Percentiles rank a stretch among this genome's conserved stretches.
Evolutionary conservation across 2,797 vertebrate genomes (phyloP).

Genomic region (Phrynocephalus vlangalii): DNA sequence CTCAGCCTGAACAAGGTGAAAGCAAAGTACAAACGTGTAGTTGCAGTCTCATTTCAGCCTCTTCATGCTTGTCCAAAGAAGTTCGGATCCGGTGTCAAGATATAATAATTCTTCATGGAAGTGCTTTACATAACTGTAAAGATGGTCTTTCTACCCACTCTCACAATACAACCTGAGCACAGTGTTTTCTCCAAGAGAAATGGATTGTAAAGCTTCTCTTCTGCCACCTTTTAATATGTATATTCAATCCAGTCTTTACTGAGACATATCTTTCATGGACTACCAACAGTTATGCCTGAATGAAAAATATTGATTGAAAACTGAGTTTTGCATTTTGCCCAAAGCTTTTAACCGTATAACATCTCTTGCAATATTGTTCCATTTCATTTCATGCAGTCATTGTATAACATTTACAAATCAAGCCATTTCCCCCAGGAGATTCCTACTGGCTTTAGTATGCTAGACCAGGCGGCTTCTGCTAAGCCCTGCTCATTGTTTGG

Average conservation of each 20-base stretch:
- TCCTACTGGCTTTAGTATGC: conserved; percentile 41
- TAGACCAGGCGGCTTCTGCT: conserved; percentile 44
- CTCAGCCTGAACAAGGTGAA: not conserved
- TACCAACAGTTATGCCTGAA: conserved; percentile 50
- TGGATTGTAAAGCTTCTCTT: not conserved
- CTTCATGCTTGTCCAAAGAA: not conserved
- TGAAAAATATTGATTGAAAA: conserved; percentile 49
- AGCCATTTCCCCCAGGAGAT: conserved; percentile 39
- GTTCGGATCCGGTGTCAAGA: not conserved
- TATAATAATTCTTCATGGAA: not conserved
- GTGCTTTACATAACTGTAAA: conserved; percentile 1
- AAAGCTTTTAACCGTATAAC: conserved; percentile 34
- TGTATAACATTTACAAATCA: conserved; percentile 52
- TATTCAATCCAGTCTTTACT: conserved; percentile 26
- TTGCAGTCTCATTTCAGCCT: conserved; percentile 2
- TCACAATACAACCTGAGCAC: not conserved
- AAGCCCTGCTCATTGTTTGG: conserved; percentile 38
- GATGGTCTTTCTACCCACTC: not conserved
- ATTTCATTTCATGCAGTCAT: conserved; percentile 40
- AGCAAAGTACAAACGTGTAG: not conserved
- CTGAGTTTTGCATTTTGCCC: conserved; percentile 38
- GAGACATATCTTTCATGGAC: conserved; percentile 44
- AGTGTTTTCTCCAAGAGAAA: not conserved
- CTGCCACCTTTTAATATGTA: not conserved
- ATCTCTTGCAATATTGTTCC: conserved; percentile 34